A percentile compares a stretch with the other conserved stretches of the same genome.
Evolutionary conservation across 2,888 invertebrate species (phyloP).

Genomic region (Oligia fasciuncula): DNA sequence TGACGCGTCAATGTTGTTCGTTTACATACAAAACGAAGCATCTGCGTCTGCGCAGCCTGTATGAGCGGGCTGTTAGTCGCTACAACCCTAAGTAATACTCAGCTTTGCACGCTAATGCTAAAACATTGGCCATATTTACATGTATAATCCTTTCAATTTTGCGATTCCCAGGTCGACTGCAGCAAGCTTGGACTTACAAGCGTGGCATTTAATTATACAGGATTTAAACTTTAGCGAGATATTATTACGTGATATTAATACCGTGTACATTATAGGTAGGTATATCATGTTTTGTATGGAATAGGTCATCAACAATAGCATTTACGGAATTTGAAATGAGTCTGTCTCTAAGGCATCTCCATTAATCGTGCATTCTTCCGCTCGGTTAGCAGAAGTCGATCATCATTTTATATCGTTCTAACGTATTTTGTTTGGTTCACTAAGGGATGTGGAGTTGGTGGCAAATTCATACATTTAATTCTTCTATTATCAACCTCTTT

Average conservation of each 20-base stretch:
- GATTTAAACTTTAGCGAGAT: constrained; percentile 33
- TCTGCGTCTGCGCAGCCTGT: constrained; percentile 28
- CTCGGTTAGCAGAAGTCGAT: neutral
- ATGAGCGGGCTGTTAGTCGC: constrained; percentile 21
- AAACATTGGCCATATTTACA: constrained; percentile 47
- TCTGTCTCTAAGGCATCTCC: neutral
- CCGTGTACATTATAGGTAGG: neutral
- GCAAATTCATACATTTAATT: neutral
- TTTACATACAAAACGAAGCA: constrained; percentile 43
- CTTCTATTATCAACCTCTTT: neutral
- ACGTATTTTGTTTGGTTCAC: neutral
- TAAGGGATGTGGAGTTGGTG: neutral
- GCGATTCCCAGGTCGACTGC: constrained; percentile 21
- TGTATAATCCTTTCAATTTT: constrained; percentile 39
- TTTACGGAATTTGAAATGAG: neutral
- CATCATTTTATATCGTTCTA: neutral
- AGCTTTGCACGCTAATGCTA: constrained; percentile 26
- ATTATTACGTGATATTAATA: constrained; percentile 34
- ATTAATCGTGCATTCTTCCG: neutral
- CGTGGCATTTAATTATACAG: constrained; percentile 51
- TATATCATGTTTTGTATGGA: constrained; percentile 14
- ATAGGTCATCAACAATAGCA: neutral
- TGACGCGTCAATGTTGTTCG: constrained; percentile 24
- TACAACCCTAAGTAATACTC: constrained; percentile 40
- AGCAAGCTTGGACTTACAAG: constrained; percentile 31